Evolutionary conservation across 2,888 invertebrate genomes (phyloP), one percentile per base, ranked within the genome.

Genomic region (Ptychoptera albimana): DNA sequence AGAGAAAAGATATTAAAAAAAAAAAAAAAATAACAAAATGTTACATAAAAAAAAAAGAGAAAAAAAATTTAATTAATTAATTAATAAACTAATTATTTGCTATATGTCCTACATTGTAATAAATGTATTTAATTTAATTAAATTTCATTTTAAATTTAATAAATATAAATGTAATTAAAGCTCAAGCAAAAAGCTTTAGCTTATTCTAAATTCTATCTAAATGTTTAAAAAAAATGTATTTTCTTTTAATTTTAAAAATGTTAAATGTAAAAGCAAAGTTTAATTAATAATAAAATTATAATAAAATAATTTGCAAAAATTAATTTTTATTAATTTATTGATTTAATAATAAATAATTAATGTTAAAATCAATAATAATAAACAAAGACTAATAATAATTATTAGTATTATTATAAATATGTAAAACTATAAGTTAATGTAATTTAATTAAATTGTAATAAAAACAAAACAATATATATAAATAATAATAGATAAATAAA

Each of bases 111-210:
- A 30, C 6, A 12, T 16, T 23, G 11, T 11, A 16, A 10, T 23
- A 11, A 23, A 23, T 14, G 14, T 36, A 36, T 37, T 38, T 23
- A 38, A 38, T 23, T 15, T 38, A 38, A 38, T 38, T 10, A 9
- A 38, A 15, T 39, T 39, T 12, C 2, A 8, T 29, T n/a, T 39
- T 39, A 39, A 15, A 31, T 12, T 9, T 23, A 39, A 7, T 12
- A 40, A 39, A 39, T 30, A 32, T 11, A 15, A 31, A 39, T 31
- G 4, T 7, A 39, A 39, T 31, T 29, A 40, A 40, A 40, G 40
- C 40, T 40, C 31, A 40, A 32, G 40, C 40, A 40, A 40, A 39
- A 40, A 40, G 40, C 40, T 40, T 40, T 40, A 40, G 40, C 40
- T 40, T 40, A 15, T 11, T 12, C 23, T 23, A 23, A 23, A 5